Base-by-base conservation (phyloP, 2,113 vertebrate species). In the Todiramphus saurophagus region DNA sequence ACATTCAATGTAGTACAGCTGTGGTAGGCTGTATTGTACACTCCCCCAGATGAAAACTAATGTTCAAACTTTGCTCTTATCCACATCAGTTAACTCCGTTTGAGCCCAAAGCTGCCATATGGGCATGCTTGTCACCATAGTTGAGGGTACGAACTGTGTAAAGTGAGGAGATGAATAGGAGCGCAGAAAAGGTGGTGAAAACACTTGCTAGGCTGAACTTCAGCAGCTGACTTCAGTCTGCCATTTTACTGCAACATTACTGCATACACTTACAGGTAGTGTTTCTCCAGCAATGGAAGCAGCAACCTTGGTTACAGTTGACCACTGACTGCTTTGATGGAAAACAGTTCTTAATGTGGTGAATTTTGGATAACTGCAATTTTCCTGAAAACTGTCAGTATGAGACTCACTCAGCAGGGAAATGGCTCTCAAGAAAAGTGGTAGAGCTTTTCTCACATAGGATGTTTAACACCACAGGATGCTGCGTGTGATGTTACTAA, bases 181-280 rank as follows among this genome's bases (percentile, higher is more conserved):
- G 28, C 73, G 25, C 0, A 0, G 12, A 17, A 8, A 63, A 33
- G 28, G 19, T n/a, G 28, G 24, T 80, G 21, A 56, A 91, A 55
- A 18, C 6, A 5, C 20, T 64, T 4, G 1, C 51, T 4, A 16
- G 35, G 24, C 44, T 85, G 79, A 66, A 14, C 27, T 33, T 79
- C 20, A 30, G 17, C 11, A 20, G 14, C 37, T 37, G 37, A 37
- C 37, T 13, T 11, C 21, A 41, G 48, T n/a, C 23, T 50, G 50
- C 2, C 2, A 7, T 66, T 72, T 53, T 35, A 23, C 58, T 2
- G 1, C 35, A 72, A 37, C 23, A 9, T 24, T 39, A 9, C 50
- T 43, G 46, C 9, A 5, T 3, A 30, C 10, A 3, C 12, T 14
- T 20, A 35, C 27, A 70, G 53, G 13, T 33, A 50, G 25, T 2